Base-by-base conservation (phyloP, 2,113 vertebrate genomes). In the rat (Rattus norvegicus) region DNA sequence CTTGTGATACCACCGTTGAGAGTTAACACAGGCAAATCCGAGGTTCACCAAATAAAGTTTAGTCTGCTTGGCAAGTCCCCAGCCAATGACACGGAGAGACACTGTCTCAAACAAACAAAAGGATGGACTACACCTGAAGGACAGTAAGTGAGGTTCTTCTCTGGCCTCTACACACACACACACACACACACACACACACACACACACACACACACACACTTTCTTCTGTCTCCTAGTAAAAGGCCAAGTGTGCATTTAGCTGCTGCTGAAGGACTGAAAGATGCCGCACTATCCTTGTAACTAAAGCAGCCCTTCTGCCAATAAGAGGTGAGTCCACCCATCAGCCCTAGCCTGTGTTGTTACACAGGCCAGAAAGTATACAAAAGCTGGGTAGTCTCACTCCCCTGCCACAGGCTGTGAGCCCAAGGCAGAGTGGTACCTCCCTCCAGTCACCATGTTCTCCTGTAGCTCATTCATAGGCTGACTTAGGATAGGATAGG, bases 191-290 rank as follows among this genome's bases (percentile, higher is more conserved):
- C 56, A 43, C 81, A 63, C 56, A 43, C 33, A 83, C 80, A 81
- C 79, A n/a, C n/a, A 43, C 22, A 39, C 39, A 10, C 24, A 30
- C 13, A 30, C 2, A 28, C 59, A 47, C 5, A 33, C 59, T 94
- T 89, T 43, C 49, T 49, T 54, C 69, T 20, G 49, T 65, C 19
- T 92, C 80, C 91, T 67, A 87, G 33, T 30, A 92, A 83, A 96
- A 84, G 28, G 30, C 49, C 17, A 7, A 14, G 39, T 47, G 39
- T 63, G 26, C 16, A 36, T 86, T 67, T 33, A 30, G 39, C 39
- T 85, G 24, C 10, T 47, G 7, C n/a, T 43, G 39, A 28, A 33
- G 63, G 36, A 76, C 65, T 85, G 30, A 28, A 19, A 89, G 61
- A 56, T 0, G 12, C 4, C 4, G 16, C 2, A 39, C 49, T 2